Base-by-base conservation (phyloP, 2,113 vertebrate species). In the Ailuropoda melanoleuca region DNA sequence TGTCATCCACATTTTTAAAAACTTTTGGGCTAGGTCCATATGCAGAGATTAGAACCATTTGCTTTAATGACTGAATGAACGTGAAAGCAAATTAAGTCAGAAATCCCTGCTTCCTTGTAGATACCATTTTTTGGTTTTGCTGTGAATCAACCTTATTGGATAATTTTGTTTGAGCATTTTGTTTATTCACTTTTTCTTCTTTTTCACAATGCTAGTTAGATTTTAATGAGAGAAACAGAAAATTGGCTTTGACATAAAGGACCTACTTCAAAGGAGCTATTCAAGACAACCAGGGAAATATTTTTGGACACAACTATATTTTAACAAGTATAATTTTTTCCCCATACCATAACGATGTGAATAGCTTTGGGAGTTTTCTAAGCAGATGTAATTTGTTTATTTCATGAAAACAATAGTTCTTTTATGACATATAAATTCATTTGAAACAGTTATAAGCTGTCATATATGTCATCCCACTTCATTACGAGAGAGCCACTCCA, bases 151-250 rank as follows among this genome's bases (percentile, higher is more conserved):
- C 55, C 60, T n/a, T n/a, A 60, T 62, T 96, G 87, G 62, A 85
- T 94, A 78, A 84, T 60, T 92, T 91, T 88, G 64, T 94, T 94
- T 60, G 43, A 94, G 9, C 4, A 60, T 88, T 88, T 82, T 81
- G 9, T 94, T 91, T 91, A 90, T 93, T 89, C 74, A 60, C 72
- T 56, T 82, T 92, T 90, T 92, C n/a, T 94, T 6, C 17, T 88
- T 93, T 91, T 87, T 78, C 17, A 93, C 75, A 86, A 86, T 48
- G 64, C 23, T 81, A 70, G 37, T 96, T 96, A 93, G 55, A 74
- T 97, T 90, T 84, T 97, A 98, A 96, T 90, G 74, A 80, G 83
- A 97, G 64, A 78, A 97, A 84, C 15, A 75, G 56, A 96, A 97
- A 97, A 93, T 89, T 96, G 89, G 55, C 70, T 80, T 24, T 72